Evolutionary conservation across 2,113 vertebrate genomes (phyloP).

Genomic region (Nothocercus nigrocapillus): DNA sequence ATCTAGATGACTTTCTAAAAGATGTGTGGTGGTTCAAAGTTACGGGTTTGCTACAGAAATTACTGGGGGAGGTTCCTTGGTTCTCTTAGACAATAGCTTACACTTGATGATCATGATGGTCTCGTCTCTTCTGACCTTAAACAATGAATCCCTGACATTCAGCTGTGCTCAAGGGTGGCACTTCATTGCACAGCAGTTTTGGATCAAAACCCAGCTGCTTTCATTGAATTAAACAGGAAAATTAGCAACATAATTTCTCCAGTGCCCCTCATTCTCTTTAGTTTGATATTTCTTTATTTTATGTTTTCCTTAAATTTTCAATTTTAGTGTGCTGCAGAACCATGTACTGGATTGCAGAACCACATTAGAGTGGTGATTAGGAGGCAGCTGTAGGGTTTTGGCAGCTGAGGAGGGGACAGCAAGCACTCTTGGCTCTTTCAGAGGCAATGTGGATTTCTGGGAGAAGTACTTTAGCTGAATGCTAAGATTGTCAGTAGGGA

Average conservation of each 20-base stretch:
- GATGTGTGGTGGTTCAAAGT: background rate
- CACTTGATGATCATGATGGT: constrained; percentile 1
- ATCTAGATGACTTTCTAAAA: background rate
- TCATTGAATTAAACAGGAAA: constrained; percentile 44
- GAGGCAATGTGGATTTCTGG: constrained; percentile 30
- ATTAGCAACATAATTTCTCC: background rate
- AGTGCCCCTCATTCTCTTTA: background rate
- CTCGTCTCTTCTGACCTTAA: constrained; percentile 33
- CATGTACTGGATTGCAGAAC: constrained; percentile 3
- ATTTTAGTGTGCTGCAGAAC: constrained; percentile 16
- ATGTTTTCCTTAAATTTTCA: constrained; percentile 33
- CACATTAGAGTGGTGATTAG: constrained; percentile 48
- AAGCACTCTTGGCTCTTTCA: constrained; percentile 54
- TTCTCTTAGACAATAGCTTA: background rate
- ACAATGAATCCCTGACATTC: constrained; percentile 32
- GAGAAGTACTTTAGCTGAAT: constrained; percentile 47
- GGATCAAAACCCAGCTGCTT: constrained; percentile 21
- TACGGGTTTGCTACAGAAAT: background rate
- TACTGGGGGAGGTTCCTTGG: background rate
- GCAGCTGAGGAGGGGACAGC: constrained; percentile 58
- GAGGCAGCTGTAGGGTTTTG: constrained; percentile 59
- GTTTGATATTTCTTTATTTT: constrained; percentile 44
- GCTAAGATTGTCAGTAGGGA: constrained; percentile 45
- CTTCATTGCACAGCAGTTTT: constrained; percentile 32
- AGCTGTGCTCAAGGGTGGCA: constrained; percentile 25